These are phyloP conservation scores for Aphelenchoides besseyi DNA, from an alignment of 1,140 invertebrate genomes.

Conservation along the genomic window DNA sequence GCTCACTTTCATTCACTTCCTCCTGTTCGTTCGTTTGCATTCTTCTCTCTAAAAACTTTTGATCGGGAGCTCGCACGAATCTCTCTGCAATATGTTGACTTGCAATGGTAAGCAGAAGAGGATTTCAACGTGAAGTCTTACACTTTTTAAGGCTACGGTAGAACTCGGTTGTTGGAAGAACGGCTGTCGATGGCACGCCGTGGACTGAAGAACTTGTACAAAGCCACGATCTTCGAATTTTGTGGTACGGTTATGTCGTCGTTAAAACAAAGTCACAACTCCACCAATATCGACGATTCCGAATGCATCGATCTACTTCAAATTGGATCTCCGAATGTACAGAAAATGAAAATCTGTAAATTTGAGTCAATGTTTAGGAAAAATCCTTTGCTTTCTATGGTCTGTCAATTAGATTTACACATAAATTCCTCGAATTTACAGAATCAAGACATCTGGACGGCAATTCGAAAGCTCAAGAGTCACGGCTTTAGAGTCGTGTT, in stretches of 20 bases:
- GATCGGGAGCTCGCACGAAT: no score
- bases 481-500: not conserved
- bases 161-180: not conserved
- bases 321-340: not conserved
- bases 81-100: not conserved
- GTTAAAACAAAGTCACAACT: not conserved
- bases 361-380: not conserved
- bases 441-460: no score
- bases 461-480: not conserved
- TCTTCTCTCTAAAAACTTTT: no score
- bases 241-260: not conserved
- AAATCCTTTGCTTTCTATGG: not conserved
- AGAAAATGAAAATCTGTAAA: not conserved
- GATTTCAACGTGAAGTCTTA: not conserved
- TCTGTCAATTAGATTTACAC: not conserved
- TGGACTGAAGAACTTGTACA: not conserved
- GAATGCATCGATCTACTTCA: not conserved
- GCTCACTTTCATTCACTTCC: not conserved
- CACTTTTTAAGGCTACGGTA: not conserved
- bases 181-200: not conserved
- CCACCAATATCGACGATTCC: not conserved
- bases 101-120: not conserved
- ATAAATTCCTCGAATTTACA: no score
- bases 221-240: not conserved
- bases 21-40: slow-evolving; percentile 1